These are phyloP conservation scores for Urechis unicinctus DNA, from an alignment of 2,888 invertebrate species.

Conservation along the genomic window DNA sequence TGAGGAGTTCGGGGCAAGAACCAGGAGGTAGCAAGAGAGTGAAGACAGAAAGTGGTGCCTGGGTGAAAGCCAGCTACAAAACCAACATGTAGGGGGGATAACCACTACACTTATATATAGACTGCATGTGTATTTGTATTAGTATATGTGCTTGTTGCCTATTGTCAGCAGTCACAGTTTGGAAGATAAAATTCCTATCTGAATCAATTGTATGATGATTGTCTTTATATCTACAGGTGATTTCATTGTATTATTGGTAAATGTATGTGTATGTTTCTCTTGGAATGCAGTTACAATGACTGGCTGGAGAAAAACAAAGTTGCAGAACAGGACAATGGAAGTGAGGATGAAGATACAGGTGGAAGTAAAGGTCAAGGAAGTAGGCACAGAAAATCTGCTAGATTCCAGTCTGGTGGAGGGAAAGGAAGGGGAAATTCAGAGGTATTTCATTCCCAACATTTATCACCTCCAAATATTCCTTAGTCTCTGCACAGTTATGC, in stretches of 20 bases:
- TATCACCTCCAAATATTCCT: not conserved
- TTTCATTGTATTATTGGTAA: not conserved
- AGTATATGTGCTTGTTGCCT: too few species aligned
- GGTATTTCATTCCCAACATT: not conserved
- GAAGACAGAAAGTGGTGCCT: slow-evolving; percentile 88
- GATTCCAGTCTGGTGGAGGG: not conserved
- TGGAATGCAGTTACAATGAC: slow-evolving; percentile 63
- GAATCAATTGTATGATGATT: too few species aligned
- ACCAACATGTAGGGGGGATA: slow-evolving; percentile 69
- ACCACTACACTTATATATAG: too few species aligned
- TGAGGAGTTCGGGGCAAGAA: slow-evolving; percentile 49
- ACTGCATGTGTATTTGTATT: too few species aligned
- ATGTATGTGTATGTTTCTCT: not conserved
- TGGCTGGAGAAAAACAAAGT: slow-evolving; percentile 70
- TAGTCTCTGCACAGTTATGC: not conserved
- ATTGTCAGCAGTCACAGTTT: too few species aligned
- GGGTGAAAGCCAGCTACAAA: slow-evolving; percentile 91
- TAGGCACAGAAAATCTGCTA: slow-evolving; percentile 1
- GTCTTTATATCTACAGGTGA: too few species aligned
- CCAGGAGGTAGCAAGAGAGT: slow-evolving; percentile 66
- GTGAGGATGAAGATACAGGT: slow-evolving; percentile 21
- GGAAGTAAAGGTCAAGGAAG: not conserved
- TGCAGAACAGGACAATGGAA: slow-evolving; percentile 24
- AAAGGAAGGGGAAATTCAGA: not conserved
- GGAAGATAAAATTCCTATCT: too few species aligned